Percentiles rank a stretch among this genome's conserved stretches.
phyloP scores from a whole-genome alignment of 2,888 invertebrate species.

The Thumatha senex region DNA sequence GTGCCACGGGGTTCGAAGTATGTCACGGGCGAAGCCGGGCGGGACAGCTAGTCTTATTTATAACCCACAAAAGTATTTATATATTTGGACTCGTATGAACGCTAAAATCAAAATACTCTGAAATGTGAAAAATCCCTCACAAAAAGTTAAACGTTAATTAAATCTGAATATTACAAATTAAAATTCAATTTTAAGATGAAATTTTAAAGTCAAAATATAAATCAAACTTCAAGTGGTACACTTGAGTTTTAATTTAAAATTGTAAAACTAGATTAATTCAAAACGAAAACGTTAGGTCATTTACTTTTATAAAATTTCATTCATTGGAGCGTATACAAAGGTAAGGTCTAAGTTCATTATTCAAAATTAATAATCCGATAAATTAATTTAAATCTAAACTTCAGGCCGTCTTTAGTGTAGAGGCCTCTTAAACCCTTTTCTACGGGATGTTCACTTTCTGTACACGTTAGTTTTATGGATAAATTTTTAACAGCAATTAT shows the following conservation, averaged over 20 bases:
- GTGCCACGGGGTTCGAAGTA: too few species aligned
- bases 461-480: too few species aligned
- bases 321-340: slow-evolving; percentile 31
- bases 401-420: slow-evolving; percentile 60
- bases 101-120: too few species aligned
- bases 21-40: too few species aligned
- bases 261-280: slow-evolving; percentile 19
- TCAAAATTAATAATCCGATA: slow-evolving; percentile 79
- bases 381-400: slow-evolving; percentile 77
- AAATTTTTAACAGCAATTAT: too few species aligned
- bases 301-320: slow-evolving; percentile 30
- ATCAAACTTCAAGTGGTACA: slow-evolving; percentile 22
- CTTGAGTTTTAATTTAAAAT: slow-evolving; percentile 22
- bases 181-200: slow-evolving; percentile 22
- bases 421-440: slow-evolving; percentile 48
- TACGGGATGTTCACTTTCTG: slow-evolving; percentile 54
- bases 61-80: too few species aligned
- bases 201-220: slow-evolving; percentile 29
- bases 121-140: not conserved
- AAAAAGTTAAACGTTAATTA: slow-evolving; percentile 9
- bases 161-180: slow-evolving; percentile 20
- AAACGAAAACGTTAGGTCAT: slow-evolving; percentile 26
- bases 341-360: slow-evolving; percentile 66
- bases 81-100: too few species aligned
- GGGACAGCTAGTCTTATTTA: too few species aligned